Base-by-base conservation (phyloP, 35 echinoderm and acorn worm genomes). In the Hemicentrotus pulcherrimus region DNA sequence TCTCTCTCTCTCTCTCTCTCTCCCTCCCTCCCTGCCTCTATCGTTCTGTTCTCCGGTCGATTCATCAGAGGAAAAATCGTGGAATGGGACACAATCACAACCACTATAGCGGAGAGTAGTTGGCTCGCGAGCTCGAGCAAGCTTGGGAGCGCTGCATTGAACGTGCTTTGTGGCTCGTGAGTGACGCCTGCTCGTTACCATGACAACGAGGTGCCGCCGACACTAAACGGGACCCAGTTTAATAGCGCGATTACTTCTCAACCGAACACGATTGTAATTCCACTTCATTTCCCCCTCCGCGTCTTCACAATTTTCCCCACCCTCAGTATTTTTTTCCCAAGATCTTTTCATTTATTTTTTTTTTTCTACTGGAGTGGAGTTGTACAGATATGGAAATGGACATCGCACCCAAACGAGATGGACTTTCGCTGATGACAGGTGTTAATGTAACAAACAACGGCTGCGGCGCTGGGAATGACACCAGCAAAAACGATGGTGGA, bases 191-290 rank as follows among this genome's bases (percentile, higher is more conserved):
- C 3, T 93, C 16, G 91, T 93, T 58, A 31, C 91, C 91, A 93
- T 93, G 46, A 46, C 46, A 93, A 93, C 91, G 91, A 93, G 91
- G 46, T 58, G 91, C 91, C 91, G 48, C 91, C 22, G 91, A 50
- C 91, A 46, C 91, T 93, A 58, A 93, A 93, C 91, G 91, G 91
- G 91, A 93, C 91, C 91, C 91, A 93, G 45, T 93, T 93, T 90
- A 90, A 90, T 45, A 32, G 88, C 88, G 88, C 88, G 88, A 90
- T 90, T 90, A 90, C 88, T 90, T 47, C 33, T 90, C 88, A 90
- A 90, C 88, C 88, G 88, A 33, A 47, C 32, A 32, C 32, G 88
- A 90, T 90, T 90, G 32, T 47, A 90, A 90, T 33, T 90, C 46
- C 88, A 90, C 88, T 90, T 90, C 88, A 90, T 90, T 90, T 90